Conservation (phyloP, 2,797 vertebrate species). For the Chrysocyon brachyurus region DNA sequence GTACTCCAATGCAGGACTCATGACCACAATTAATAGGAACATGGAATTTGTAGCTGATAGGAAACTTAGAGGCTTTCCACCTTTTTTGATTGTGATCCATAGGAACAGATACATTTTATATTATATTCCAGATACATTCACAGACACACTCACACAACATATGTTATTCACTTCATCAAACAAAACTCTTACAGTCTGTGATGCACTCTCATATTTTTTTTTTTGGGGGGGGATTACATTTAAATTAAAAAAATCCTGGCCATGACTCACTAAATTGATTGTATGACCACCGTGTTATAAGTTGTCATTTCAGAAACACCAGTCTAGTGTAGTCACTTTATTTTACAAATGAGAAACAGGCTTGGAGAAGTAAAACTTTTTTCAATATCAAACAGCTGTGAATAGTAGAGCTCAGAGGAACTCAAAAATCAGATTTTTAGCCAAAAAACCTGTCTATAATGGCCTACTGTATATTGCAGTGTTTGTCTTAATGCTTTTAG, state of each 20-base stretch:
- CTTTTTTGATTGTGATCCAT: neutral
- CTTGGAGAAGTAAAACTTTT: neutral
- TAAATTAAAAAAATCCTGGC: neutral
- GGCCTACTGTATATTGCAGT: neutral
- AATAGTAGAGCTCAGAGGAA: neutral
- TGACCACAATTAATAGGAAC: neutral
- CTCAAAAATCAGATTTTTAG: slow-evolving; percentile 5
- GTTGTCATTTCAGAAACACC: neutral
- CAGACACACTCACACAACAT: neutral
- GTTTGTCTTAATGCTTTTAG: neutral
- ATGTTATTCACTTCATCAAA: slow-evolving; percentile 10
- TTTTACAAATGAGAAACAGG: slow-evolving; percentile 22
- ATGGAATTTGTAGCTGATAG: neutral
- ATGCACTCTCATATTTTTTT: neutral
- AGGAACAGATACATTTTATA: neutral
- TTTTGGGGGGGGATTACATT: neutral
- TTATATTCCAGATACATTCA: neutral
- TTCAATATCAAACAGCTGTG: neutral
- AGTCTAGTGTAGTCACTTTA: neutral
- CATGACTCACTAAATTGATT: neutral
- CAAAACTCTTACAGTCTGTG: neutral
- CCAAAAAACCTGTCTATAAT: neutral
- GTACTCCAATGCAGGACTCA: neutral
- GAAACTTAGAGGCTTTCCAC: neutral
- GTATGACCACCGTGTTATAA: neutral